Conservation (phyloP, 2,113 vertebrate genomes). For the Coturnix japonica region DNA sequence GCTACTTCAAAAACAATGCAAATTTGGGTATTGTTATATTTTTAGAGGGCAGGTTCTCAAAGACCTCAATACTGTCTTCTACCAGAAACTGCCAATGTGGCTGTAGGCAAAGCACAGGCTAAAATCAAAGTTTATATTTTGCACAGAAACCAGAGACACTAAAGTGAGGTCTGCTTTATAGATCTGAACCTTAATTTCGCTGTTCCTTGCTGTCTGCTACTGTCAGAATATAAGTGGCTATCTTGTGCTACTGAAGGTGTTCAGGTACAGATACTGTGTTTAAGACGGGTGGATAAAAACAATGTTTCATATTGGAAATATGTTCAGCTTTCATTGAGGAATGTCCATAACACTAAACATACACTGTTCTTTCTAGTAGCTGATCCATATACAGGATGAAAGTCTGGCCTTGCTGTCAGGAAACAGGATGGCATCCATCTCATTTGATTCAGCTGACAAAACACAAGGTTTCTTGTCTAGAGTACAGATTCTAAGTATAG, state of each 20-base stretch:
- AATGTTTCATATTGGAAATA: not conserved
- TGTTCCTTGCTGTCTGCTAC: not conserved
- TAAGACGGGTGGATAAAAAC: not conserved
- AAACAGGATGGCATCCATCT: not conserved
- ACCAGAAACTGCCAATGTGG: not conserved
- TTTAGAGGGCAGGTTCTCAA: not conserved
- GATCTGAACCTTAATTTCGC: not conserved
- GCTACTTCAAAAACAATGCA: not conserved
- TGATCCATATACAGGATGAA: not conserved
- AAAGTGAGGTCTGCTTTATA: not conserved
- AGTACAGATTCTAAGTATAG: not conserved
- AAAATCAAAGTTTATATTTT: not conserved
- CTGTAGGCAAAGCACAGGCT: not conserved
- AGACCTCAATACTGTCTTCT: not conserved
- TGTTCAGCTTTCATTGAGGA: not conserved
- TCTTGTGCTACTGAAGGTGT: not conserved
- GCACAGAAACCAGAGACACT: not conserved
- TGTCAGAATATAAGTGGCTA: not conserved
- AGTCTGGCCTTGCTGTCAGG: not conserved
- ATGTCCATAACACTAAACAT: not conserved
- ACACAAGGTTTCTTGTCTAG: not conserved
- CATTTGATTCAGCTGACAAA: not conserved
- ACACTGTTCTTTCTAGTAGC: not conserved
- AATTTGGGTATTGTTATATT: not conserved
- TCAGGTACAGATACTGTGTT: not conserved